A percentile compares a stretch with the other conserved stretches of the same genome.
Conservation (phyloP, 1,140 invertebrate genomes). For the Drosophila dunni region DNA sequence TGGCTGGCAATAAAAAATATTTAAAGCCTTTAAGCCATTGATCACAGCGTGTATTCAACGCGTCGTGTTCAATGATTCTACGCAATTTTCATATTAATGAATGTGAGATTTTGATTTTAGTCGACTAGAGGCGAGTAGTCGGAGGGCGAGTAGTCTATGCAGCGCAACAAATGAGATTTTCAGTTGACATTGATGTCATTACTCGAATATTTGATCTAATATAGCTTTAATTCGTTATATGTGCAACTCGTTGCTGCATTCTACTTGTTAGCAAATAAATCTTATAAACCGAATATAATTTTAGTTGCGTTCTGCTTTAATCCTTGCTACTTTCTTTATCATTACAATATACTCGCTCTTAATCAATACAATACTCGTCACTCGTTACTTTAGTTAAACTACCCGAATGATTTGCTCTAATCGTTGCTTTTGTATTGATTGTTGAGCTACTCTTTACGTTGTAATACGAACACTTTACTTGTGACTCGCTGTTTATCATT, state of each 20-base stretch:
- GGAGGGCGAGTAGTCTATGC: neutral
- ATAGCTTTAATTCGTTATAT: neutral
- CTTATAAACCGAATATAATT: too few relatives aligned
- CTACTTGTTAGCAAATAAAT: too few relatives aligned
- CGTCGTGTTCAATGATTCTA: slow-evolving; percentile 12
- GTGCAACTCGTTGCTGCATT: neutral
- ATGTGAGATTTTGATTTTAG: neutral
- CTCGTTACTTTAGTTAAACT: neutral
- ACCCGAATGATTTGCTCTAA: neutral
- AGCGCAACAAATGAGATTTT: neutral
- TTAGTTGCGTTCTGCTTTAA: too few relatives aligned
- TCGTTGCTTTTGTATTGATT: neutral
- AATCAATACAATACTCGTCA: neutral
- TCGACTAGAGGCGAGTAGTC: neutral
- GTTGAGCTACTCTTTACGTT: neutral
- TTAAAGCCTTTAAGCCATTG: slow-evolving; percentile 22
- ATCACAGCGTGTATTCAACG: slow-evolving; percentile 8
- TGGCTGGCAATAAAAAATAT: slow-evolving; percentile 11
- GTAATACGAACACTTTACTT: neutral
- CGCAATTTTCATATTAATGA: slow-evolving; percentile 7
- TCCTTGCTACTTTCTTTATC: neutral
- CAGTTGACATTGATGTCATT: too few relatives aligned
- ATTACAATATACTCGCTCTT: neutral
- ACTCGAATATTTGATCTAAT: neutral
- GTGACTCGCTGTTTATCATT: neutral